Conservation (phyloP, 1,140 invertebrate genomes). For the Pogonomyrmex californicus region DNA sequence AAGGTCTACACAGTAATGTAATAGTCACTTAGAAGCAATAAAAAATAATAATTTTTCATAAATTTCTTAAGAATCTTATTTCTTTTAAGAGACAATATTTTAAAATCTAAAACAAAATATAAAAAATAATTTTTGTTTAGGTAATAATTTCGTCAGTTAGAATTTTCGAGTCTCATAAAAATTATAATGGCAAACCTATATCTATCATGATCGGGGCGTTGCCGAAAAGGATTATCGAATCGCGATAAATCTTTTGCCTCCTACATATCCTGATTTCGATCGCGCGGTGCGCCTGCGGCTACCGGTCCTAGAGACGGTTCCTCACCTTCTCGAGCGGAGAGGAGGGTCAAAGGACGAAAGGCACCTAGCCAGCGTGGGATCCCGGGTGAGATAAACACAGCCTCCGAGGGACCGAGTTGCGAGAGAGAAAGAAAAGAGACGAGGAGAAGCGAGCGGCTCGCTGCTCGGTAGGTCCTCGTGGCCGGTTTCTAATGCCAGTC, state of each 20-base stretch:
- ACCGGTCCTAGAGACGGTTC: conserved; percentile 65
- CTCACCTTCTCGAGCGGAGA: conserved; percentile 50
- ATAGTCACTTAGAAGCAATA: neutral
- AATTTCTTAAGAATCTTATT: neutral
- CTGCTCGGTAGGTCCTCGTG: conserved; percentile 64
- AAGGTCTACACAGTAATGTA: neutral
- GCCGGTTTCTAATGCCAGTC: conserved; percentile 77
- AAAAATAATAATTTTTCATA: neutral
- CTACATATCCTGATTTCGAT: conserved; percentile 64
- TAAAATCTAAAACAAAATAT: too few relatives aligned
- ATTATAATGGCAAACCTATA: conserved; percentile 5
- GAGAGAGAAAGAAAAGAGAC: conserved; percentile 41
- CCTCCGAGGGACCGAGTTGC: conserved; percentile 60
- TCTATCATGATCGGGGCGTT: conserved; percentile 9
- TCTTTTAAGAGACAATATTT: neutral
- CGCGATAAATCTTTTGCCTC: conserved; percentile 69
- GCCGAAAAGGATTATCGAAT: conserved; percentile 61
- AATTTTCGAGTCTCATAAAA: neutral
- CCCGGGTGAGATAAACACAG: conserved; percentile 73
- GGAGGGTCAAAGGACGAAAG: conserved; percentile 76
- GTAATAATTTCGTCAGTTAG: conserved; percentile 9
- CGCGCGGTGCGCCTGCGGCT: conserved; percentile 64
- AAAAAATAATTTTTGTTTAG: neutral
- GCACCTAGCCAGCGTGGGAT: conserved; percentile 77
- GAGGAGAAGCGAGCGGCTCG: conserved; percentile 53